These are phyloP conservation scores for Diplazon laetatorius DNA, from an alignment of 2,888 invertebrate genomes.

Conservation along the genomic window DNA sequence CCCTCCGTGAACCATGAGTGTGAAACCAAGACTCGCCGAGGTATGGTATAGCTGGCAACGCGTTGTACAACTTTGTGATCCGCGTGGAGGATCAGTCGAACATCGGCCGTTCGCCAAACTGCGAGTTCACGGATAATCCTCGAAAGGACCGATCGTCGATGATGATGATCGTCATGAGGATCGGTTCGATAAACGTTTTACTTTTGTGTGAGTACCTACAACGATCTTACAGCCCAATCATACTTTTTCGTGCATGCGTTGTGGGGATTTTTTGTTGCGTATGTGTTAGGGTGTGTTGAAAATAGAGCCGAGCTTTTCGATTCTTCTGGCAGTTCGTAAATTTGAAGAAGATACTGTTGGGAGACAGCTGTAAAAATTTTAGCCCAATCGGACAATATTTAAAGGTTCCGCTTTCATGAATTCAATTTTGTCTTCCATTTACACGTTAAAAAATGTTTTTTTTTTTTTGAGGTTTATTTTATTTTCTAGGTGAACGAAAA, in stretches of 20 bases:
- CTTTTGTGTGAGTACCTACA: conserved; percentile 64
- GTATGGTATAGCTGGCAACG: conserved; percentile 47
- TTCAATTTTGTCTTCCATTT: too few species aligned
- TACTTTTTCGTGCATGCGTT: not conserved
- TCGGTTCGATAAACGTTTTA: conserved; percentile 53
- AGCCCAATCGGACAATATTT: too few species aligned
- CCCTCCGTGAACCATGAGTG: conserved; percentile 42
- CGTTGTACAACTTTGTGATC: conserved; percentile 48
- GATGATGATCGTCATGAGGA: conserved; percentile 63
- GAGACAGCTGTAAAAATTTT: too few species aligned
- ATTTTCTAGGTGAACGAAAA: too few species aligned
- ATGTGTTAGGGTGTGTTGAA: too few species aligned
- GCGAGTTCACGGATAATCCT: conserved; percentile 56
- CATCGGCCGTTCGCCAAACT: conserved; percentile 55
- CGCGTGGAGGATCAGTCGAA: conserved; percentile 58
- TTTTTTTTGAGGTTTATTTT: too few species aligned
- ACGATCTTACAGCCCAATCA: conserved; percentile 11
- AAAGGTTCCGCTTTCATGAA: too few species aligned
- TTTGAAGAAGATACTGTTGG: too few species aligned
- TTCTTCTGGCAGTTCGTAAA: too few species aligned
- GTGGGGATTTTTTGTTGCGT: not conserved
- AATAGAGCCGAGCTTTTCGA: too few species aligned
- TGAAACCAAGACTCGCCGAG: conserved; percentile 50
- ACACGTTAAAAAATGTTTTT: too few species aligned
- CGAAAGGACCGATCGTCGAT: conserved; percentile 12